Percentiles rank a stretch among this genome's conserved stretches.
These are phyloP conservation scores for Paedocypris sp. DNA, from an alignment of 2,113 vertebrate species.

Conservation along the genomic window DNA sequence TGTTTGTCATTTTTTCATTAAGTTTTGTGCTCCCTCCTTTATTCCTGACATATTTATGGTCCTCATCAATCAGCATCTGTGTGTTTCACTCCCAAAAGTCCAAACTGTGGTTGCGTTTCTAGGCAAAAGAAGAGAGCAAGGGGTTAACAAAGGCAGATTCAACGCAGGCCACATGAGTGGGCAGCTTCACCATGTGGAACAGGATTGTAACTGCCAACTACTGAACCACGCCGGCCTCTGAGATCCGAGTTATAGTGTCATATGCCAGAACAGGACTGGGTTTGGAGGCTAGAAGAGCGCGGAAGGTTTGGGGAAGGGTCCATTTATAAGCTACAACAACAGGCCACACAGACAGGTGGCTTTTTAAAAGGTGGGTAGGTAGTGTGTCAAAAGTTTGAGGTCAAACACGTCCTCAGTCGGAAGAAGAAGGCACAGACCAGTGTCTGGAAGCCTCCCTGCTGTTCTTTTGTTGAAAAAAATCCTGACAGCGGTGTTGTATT, in stretches of 20 bases:
- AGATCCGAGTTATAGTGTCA: slow-evolving; percentile 31
- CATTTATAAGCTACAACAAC: background rate
- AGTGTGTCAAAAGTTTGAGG: slow-evolving; percentile 12
- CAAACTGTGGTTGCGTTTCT: slow-evolving; percentile 25
- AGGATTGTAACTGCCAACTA: slow-evolving; percentile 30
- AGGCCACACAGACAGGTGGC: background rate
- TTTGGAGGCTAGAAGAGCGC: background rate
- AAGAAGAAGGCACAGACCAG: slow-evolving; percentile 15
- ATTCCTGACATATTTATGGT: slow-evolving; percentile 10
- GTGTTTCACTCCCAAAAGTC: background rate
- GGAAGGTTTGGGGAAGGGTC: background rate
- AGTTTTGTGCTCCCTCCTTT: slow-evolving; percentile 7
- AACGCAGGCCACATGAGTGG: slow-evolving; percentile 34
- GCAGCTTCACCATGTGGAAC: slow-evolving; percentile 33
- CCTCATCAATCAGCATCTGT: slow-evolving; percentile 2
- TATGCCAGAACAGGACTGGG: background rate
- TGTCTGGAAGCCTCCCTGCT: slow-evolving; percentile 20
- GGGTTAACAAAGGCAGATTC: slow-evolving; percentile 28
- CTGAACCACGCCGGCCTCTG: slow-evolving; percentile 20
- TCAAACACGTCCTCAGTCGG: slow-evolving; percentile 20
- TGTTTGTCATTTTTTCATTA: slow-evolving; percentile 12
- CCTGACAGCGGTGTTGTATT: slow-evolving; percentile 20
- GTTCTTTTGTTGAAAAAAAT: slow-evolving; percentile 21
- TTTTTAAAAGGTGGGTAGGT: background rate
- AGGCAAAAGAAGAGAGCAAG: slow-evolving; percentile 29